These are phyloP conservation scores for Merops nubicus DNA, from an alignment of 2,113 vertebrate species.

Conservation along the genomic window DNA sequence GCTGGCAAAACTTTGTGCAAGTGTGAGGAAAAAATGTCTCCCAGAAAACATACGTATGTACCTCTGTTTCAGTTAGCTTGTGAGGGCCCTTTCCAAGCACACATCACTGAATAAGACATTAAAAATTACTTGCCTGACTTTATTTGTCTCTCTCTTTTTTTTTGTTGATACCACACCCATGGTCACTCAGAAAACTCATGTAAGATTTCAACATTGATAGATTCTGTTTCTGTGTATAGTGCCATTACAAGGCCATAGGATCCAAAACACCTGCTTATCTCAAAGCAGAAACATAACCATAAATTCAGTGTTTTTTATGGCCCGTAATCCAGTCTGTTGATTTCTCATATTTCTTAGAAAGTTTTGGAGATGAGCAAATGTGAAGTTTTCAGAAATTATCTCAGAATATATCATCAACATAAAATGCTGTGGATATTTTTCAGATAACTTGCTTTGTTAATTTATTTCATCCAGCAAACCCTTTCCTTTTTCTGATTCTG, in stretches of 20 bases:
- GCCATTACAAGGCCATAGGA: background rate
- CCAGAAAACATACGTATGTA: fast-evolving
- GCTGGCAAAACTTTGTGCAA: background rate
- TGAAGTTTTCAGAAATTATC: background rate
- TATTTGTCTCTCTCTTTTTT: background rate
- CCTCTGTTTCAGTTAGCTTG: background rate
- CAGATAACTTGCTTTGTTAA: background rate
- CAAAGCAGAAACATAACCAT: background rate
- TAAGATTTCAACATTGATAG: background rate
- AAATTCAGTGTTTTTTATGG: fast-evolving
- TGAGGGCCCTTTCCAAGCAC: background rate
- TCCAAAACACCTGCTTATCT: background rate
- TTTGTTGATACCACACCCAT: background rate
- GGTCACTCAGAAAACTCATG: background rate
- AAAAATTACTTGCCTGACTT: background rate
- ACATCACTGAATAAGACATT: background rate
- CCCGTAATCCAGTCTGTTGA: background rate
- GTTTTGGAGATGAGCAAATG: background rate
- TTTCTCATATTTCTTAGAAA: background rate
- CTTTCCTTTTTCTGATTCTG: background rate
- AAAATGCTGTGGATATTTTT: background rate
- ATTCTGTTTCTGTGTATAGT: background rate
- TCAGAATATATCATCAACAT: background rate
- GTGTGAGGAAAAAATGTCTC: background rate
- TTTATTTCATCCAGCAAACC: background rate